phyloP scores from a whole-genome alignment of 2,888 invertebrate genomes.

The Nomada fucata region DNA sequence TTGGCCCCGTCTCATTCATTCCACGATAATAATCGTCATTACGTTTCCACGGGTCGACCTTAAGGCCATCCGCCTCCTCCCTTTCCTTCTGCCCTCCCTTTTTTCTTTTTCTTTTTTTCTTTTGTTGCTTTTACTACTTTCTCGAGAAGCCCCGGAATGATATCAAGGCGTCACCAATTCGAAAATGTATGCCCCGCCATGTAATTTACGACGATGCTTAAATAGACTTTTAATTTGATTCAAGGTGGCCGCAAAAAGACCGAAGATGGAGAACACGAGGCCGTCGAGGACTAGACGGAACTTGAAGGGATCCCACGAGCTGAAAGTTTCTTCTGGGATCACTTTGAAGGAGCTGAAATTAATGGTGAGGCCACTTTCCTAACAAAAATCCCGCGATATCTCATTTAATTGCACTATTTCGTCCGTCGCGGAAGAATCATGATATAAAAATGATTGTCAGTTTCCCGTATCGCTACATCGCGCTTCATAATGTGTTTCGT shows the following conservation, averaged over 20 bases:
- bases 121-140: neutral
- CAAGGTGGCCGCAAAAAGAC: slow-evolving; percentile 75
- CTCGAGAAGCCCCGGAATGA: too few relatives aligned
- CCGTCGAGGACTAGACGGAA: slow-evolving; percentile 80
- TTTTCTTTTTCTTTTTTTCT: neutral
- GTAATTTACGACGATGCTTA: neutral
- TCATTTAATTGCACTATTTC: too few relatives aligned
- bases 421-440: too few relatives aligned
- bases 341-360: slow-evolving; percentile 81
- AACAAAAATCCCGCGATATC: neutral
- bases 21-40: slow-evolving; percentile 80
- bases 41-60: slow-evolving; percentile 60
- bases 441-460: too few relatives aligned
- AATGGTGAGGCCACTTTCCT: slow-evolving; percentile 72
- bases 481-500: too few relatives aligned
- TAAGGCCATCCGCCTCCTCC: slow-evolving; percentile 59
- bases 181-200: neutral
- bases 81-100: slow-evolving; percentile 16
- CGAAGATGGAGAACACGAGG: slow-evolving; percentile 72
- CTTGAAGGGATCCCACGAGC: slow-evolving; percentile 80
- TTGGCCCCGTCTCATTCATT: slow-evolving; percentile 76
- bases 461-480: too few relatives aligned
- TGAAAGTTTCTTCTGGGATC: slow-evolving; percentile 81
- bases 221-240: neutral
- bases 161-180: neutral